These are phyloP conservation scores for Ctenopoma multispine DNA, from an alignment of 2,797 vertebrate species.

Conservation along the genomic window DNA sequence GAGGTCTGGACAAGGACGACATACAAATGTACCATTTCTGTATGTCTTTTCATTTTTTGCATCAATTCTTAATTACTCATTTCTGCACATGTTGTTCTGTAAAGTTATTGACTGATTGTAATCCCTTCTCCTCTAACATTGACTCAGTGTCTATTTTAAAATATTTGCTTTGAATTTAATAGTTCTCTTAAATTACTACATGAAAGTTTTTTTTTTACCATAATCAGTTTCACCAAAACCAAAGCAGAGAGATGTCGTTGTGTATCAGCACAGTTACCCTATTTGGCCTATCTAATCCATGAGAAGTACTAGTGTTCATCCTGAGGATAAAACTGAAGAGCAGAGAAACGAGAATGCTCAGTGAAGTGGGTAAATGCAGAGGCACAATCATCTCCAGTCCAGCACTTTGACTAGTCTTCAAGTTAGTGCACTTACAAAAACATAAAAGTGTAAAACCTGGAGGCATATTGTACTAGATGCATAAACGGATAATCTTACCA, in stretches of 20 bases:
- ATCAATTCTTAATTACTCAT: background rate
- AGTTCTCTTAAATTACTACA: background rate
- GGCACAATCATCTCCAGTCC: constrained; percentile 30
- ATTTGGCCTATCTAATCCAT: constrained; percentile 26
- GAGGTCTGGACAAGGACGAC: constrained; percentile 85
- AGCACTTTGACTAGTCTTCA: constrained; percentile 4
- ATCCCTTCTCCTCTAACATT: too few species aligned
- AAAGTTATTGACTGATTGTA: background rate
- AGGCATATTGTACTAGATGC: background rate
- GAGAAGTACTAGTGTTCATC: constrained; percentile 28
- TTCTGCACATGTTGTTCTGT: background rate
- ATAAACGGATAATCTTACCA: constrained; percentile 84
- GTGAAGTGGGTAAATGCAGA: constrained; percentile 31
- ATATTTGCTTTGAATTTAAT: constrained; percentile 2
- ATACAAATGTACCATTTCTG: background rate
- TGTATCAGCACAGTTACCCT: constrained; percentile 11
- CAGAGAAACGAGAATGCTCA: constrained; percentile 41
- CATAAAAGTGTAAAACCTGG: background rate
- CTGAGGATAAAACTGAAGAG: constrained; percentile 27
- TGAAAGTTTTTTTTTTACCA: background rate
- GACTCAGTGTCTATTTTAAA: background rate
- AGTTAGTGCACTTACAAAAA: constrained; percentile 10
- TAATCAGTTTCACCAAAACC: background rate
- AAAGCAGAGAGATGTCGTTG: constrained; percentile 19
- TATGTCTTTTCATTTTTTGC: background rate